Base-by-base conservation (phyloP, 2,888 invertebrate genomes). In the Enchytraeus crypticus region DNA sequence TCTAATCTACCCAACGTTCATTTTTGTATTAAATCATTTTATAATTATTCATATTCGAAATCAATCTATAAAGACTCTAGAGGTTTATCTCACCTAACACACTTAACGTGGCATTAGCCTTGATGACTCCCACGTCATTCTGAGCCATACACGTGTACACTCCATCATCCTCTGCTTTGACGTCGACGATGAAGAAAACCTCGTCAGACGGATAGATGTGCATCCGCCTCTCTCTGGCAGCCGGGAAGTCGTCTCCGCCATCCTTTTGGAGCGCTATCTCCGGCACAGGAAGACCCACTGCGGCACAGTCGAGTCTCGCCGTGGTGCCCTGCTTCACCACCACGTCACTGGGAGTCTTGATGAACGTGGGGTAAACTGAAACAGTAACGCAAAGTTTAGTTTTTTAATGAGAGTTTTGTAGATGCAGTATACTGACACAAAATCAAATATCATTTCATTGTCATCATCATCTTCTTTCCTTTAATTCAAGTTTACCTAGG, bases 131-230 rank as follows among this genome's bases (percentile, higher is more conserved):
- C 18, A 92, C 95, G 49, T 86, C 84, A 80, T 93, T 96, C 72
- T 86, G 85, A 0, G 95, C 96, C 5, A 88, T 91, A 80, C 95
- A 96, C 56, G 90, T 92, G 76, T 96, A 96, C 33, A 90, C 83
- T 0, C 96, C 96, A 80, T 89, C 88, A 75, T 96, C 96, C 38
- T 85, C 84, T 0, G 87, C 84, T 78, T 90, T 91, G 27, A 90
- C 90, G 80, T 90, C 87, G n/a, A 90, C 85, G 70, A 96, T 95
- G 74, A 92, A 90, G 77, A 93, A 90, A 1, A 88, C 86, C 77
- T 92, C 90, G 75, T 95, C 93, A 33, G 86, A 85, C 0, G 90
- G 88, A 85, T 92, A 89, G 53, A 93, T 90, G 80, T 90, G 89
- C 87, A 96, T 88, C 43, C 95, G 83, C 51, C 93, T 84, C 77